Percentiles rank a stretch among this genome's conserved stretches.
phyloP scores from a whole-genome alignment of 2,113 vertebrate species.

The Saccopteryx bilineata region DNA sequence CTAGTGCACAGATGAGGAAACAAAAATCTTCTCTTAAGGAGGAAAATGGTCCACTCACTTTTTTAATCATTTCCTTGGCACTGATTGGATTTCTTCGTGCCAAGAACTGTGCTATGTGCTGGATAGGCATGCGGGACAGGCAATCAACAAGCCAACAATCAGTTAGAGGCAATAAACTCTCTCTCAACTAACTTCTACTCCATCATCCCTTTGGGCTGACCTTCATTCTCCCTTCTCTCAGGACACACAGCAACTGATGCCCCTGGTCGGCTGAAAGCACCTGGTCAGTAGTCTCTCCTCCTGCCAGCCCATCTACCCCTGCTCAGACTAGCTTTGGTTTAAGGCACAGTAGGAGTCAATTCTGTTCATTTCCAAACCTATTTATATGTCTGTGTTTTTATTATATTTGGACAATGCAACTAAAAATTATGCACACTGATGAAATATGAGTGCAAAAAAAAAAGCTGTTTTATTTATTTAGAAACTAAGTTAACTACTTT shows the following conservation, averaged over 20 bases:
- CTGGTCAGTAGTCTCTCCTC: neutral
- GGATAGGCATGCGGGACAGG: neutral
- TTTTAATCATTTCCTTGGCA: neutral
- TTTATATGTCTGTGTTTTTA: neutral
- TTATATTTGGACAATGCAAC: neutral
- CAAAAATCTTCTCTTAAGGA: neutral
- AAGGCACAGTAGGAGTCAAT: neutral
- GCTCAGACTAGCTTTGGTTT: neutral
- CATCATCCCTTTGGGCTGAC: neutral
- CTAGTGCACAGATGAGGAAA: neutral
- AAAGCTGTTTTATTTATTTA: neutral
- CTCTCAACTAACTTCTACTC: neutral
- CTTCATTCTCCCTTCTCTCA: neutral
- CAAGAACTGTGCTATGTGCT: neutral
- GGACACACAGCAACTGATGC: neutral
- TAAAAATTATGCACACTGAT: neutral
- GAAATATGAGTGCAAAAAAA: neutral
- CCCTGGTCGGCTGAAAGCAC: neutral
- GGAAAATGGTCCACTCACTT: neutral
- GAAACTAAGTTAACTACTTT: slow-evolving; percentile 53
- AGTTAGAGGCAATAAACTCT: neutral
- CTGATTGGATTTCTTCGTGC: neutral
- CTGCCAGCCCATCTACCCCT: neutral
- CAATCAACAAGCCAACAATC: neutral
- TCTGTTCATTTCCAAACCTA: slow-evolving; percentile 16